These are phyloP conservation scores for Montipora sp. DNA, from an alignment of 64 coral and sea anemone species.

Conservation along the genomic window DNA sequence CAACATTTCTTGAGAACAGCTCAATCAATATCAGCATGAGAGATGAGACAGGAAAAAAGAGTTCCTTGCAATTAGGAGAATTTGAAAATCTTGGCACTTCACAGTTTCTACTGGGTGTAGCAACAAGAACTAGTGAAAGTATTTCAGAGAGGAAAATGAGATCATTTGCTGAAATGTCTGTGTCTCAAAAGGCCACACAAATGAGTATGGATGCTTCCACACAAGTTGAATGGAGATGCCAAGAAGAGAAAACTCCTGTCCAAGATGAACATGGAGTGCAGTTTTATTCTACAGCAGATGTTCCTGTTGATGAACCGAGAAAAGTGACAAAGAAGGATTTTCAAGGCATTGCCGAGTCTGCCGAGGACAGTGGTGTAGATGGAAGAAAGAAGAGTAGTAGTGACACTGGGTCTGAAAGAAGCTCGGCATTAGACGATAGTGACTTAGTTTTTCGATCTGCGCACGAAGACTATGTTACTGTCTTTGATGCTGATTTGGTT, in stretches of 20 bases:
- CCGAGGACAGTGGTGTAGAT: not conserved
- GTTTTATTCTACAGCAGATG: not conserved
- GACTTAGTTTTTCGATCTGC: slow-evolving; percentile 89
- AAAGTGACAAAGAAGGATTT: not conserved
- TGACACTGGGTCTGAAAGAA: slow-evolving; percentile 71
- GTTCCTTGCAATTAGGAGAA: slow-evolving; percentile 40
- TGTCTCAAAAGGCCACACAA: slow-evolving; percentile 56
- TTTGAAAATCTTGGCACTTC: slow-evolving; percentile 25
- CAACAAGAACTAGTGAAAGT: slow-evolving; percentile 21
- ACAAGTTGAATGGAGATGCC: slow-evolving; percentile 37
- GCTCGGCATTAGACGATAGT: slow-evolving; percentile 75
- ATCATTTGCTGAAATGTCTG: not conserved
- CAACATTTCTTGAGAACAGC: slow-evolving; percentile 56
- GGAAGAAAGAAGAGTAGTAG: slow-evolving; percentile 60
- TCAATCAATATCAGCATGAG: slow-evolving; percentile 76
- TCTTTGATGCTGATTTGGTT: slow-evolving; percentile 72
- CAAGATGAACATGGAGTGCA: not conserved
- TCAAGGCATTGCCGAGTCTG: not conserved
- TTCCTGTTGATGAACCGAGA: not conserved
- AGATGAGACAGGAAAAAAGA: slow-evolving; percentile 54
- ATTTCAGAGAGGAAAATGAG: not conserved
- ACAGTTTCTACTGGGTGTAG: slow-evolving; percentile 16
- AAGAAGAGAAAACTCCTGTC: not conserved
- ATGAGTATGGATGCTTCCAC: slow-evolving; percentile 82
- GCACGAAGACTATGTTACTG: slow-evolving; percentile 93